Evolutionary conservation across 2,113 vertebrate species (phyloP).

Genomic region (Pseudopodoces humilis): DNA sequence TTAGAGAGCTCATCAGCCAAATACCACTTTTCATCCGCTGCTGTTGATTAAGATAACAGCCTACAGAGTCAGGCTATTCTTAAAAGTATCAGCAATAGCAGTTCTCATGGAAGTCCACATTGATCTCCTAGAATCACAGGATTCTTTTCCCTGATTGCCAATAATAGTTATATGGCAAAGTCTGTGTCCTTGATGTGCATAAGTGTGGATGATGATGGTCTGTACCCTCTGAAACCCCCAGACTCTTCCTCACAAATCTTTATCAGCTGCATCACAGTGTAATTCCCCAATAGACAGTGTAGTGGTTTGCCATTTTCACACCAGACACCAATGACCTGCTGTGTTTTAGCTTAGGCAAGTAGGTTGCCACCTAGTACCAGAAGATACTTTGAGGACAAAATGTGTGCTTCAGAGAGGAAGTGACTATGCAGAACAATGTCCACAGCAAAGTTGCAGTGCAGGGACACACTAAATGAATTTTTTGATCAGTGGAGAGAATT

Average conservation of each 20-base stretch:
- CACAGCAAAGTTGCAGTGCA: background rate
- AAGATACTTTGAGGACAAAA: background rate
- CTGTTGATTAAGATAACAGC: background rate
- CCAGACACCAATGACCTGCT: background rate
- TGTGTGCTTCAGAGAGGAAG: fast-evolving
- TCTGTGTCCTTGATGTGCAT: background rate
- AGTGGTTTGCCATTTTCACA: background rate
- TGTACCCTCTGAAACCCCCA: background rate
- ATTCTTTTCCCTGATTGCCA: background rate
- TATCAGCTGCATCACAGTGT: background rate
- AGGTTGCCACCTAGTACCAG: background rate
- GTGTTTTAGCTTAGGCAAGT: background rate
- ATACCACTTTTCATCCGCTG: background rate
- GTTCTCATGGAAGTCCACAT: background rate
- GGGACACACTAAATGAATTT: background rate
- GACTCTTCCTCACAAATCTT: background rate
- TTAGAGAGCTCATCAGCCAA: background rate
- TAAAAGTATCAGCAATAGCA: background rate
- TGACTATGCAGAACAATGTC: fast-evolving
- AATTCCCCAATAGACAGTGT: background rate
- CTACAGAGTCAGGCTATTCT: background rate
- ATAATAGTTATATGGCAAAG: background rate
- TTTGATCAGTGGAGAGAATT: background rate
- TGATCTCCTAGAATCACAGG: background rate
- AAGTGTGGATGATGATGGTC: background rate